Conservation (phyloP, 1,140 invertebrate species). For the Drosophila ambigua region DNA sequence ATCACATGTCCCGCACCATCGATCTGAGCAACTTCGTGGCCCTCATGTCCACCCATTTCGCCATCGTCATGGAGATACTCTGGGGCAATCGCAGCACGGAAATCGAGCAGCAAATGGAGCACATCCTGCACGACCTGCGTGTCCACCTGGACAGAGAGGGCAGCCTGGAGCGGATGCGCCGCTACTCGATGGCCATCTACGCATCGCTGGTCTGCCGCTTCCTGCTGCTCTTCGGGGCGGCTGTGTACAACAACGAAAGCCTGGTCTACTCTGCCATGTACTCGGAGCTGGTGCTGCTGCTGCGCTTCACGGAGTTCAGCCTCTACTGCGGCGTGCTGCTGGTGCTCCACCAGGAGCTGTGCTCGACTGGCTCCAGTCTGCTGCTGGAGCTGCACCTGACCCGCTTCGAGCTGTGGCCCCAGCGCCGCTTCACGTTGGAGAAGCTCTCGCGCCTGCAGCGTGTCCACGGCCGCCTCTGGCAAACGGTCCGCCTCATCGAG, state of each 20-base stretch:
- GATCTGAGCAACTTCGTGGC: constrained; percentile 36
- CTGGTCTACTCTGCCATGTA: constrained; percentile 29
- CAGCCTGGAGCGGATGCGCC: constrained; percentile 12
- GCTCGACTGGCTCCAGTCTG: constrained; percentile 11
- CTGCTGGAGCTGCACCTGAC: constrained; percentile 28
- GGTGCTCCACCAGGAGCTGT: constrained; percentile 47
- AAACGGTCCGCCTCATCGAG: constrained; percentile 40
- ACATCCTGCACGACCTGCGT: constrained; percentile 6
- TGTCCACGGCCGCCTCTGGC: constrained; percentile 46
- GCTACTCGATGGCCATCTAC: constrained; percentile 31
- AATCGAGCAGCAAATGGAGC: constrained; percentile 41
- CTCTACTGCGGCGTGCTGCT: constrained; percentile 35
- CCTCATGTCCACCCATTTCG: constrained; percentile 8
- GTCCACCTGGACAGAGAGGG: constrained; percentile 12
- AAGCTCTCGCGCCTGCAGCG: constrained; percentile 27
- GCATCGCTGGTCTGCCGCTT: background rate
- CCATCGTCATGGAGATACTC: constrained; percentile 31
- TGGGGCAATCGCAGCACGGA: constrained; percentile 30
- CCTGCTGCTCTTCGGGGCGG: background rate
- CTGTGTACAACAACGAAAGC: background rate
- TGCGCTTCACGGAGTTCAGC: constrained; percentile 42
- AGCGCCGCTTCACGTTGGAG: constrained; percentile 15
- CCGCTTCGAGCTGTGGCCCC: constrained; percentile 14
- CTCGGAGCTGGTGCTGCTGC: constrained; percentile 50
- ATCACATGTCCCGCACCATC: constrained; percentile 38